A percentile compares a stretch with the other conserved stretches of the same genome.
Conservation (phyloP, 92 coral and sea anemone genomes). For the Bergia sp. region DNA sequence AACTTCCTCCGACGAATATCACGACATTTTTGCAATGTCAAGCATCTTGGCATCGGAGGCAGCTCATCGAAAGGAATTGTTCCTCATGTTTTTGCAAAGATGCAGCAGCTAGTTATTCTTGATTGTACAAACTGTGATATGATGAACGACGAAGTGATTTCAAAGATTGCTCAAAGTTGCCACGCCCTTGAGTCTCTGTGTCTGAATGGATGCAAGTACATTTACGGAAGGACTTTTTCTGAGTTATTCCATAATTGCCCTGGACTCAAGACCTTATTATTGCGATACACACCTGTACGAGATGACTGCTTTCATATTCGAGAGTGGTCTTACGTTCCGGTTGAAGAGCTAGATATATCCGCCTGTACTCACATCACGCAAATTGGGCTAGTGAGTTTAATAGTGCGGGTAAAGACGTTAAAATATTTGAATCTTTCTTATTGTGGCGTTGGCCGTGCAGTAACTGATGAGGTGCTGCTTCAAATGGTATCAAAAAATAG, state of each 20-base stretch:
- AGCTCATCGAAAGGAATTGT: slow-evolving; percentile 94
- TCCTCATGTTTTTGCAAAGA: slow-evolving; percentile 91
- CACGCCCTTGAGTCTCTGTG: slow-evolving; percentile 92
- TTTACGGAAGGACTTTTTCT: slow-evolving; percentile 90
- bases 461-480: slow-evolving; percentile 89
- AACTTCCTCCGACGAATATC: slow-evolving; percentile 87
- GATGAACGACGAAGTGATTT: slow-evolving; percentile 91
- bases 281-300: slow-evolving; percentile 95
- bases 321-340: slow-evolving; percentile 83
- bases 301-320: slow-evolving; percentile 89
- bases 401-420: slow-evolving; percentile 77
- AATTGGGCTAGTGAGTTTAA: slow-evolving; percentile 85
- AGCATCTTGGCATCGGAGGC: slow-evolving; percentile 92
- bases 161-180: slow-evolving; percentile 92
- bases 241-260: slow-evolving; percentile 82
- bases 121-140: slow-evolving; percentile 99
- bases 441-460: slow-evolving; percentile 99
- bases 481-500: slow-evolving; percentile 89
- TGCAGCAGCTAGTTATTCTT: slow-evolving; percentile 87
- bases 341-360: slow-evolving; percentile 95
- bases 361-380: slow-evolving; percentile 96
- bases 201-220: slow-evolving; percentile 93
- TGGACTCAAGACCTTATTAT: slow-evolving; percentile 84
- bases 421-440: slow-evolving; percentile 91
- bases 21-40: slow-evolving; percentile 89